Base-by-base conservation (phyloP, 2,797 vertebrate genomes). In the Phrynocephalus guinanensis region DNA sequence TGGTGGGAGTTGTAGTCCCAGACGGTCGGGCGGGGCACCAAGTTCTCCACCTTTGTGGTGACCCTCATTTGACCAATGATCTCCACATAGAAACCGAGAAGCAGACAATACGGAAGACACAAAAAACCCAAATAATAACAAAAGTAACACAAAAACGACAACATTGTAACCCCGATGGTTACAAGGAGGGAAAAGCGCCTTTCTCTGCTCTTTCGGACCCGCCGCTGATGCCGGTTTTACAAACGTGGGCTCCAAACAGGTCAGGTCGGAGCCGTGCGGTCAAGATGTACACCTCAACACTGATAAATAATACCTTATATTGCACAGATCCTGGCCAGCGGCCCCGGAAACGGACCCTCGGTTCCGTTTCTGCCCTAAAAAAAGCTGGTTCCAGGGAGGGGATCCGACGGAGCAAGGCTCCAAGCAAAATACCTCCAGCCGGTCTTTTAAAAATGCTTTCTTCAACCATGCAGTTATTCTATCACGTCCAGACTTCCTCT, bases 51-150 rank as follows among this genome's bases (percentile, higher is more conserved):
- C 48, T n/a, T n/a, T 72, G n/a, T 22, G 24, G 1, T 79, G 60
- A 11, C 56, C 28, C 79, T 26, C 78, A 50, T 3, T 72, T 6
- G 13, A 33, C 30, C 28, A 26, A 48, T 44, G 2, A 0, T 13
- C 70, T 79, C 7, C 10, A 26, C 28, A 16, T 1, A 77, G 83
- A 88, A 79, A 63, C 71, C 5, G 6, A 3, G 60, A 88, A 92
- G 28, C 0, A 44, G 82, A 72, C 30, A 9, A 8, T 72, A 68
- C 33, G 1, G 0, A n/a, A 73, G 38, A 86, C 82, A 20, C 63
- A 52, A 20, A 24, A 48, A 44, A 66, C 52, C 18, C 11, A 26
- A 38, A 48, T 2, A 56, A 56, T 56, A 56, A 56, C 13, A 56
- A 56, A 9, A 56, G 52, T 56, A 56, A 56, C 52, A 56, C 52